Conservation (phyloP, 2,888 invertebrate species). For the Archips xylosteana region DNA sequence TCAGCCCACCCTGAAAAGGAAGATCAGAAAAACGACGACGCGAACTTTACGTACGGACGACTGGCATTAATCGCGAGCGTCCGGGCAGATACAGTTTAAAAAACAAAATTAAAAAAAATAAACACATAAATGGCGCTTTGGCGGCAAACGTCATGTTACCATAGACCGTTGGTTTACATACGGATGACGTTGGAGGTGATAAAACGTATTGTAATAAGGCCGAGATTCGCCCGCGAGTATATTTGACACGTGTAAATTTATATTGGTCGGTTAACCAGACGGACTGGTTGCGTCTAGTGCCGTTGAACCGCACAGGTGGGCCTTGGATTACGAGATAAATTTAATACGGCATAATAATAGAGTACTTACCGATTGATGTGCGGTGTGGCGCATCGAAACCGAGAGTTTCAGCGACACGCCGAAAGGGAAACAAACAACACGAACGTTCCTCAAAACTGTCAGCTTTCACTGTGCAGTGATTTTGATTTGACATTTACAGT, state of each 20-base stretch:
- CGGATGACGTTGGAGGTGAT: constrained; percentile 43
- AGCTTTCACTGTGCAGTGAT: not conserved
- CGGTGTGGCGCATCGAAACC: constrained; percentile 57
- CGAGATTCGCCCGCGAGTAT: constrained; percentile 63
- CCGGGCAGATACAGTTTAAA: constrained; percentile 75
- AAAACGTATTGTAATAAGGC: constrained; percentile 63
- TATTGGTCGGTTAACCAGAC: constrained; percentile 75
- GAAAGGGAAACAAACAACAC: constrained; percentile 37
- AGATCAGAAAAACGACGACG: constrained; percentile 54
- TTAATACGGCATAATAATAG: constrained; percentile 79
- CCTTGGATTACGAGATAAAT: constrained; percentile 81
- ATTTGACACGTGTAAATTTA: constrained; percentile 72
- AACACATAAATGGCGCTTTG: constrained; percentile 74
- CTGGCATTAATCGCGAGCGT: constrained; percentile 71
- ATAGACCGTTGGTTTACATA: constrained; percentile 51
- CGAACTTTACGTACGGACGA: constrained; percentile 59
- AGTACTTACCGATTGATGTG: constrained; percentile 62
- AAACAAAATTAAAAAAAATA: constrained; percentile 61
- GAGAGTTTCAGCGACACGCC: constrained; percentile 53
- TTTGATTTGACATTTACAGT: not conserved
- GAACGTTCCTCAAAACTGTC: not conserved
- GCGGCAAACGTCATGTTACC: constrained; percentile 60
- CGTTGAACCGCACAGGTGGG: constrained; percentile 82
- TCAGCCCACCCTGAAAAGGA: constrained; percentile 63
- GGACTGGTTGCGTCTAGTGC: constrained; percentile 76